phyloP scores from a whole-genome alignment of 1,140 invertebrate species.

The Euborellia annulipes region DNA sequence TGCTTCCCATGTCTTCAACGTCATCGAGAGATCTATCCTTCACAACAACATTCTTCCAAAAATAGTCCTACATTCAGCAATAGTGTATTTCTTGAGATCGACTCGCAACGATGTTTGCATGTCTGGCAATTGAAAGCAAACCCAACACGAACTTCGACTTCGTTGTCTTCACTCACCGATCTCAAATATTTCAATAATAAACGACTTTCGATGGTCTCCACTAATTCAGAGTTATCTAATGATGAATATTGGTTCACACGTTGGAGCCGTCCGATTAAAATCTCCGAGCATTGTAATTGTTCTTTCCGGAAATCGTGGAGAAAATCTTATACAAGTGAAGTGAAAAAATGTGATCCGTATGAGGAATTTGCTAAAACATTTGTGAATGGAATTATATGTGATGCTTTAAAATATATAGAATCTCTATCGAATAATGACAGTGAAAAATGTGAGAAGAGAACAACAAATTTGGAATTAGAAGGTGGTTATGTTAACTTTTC shows the following conservation, averaged over 20 bases:
- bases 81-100: not conserved
- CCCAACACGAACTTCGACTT: not conserved
- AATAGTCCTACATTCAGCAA: not conserved
- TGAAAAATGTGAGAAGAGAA: too few relatives aligned
- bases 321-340: too few relatives aligned
- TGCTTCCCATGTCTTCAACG: constrained; percentile 3
- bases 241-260: constrained; percentile 7
- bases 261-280: constrained; percentile 3
- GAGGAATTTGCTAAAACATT: too few relatives aligned
- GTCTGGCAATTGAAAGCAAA: not conserved
- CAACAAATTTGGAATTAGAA: too few relatives aligned
- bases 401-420: too few relatives aligned
- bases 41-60: too few relatives aligned
- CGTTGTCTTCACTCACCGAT: too few relatives aligned
- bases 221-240: constrained; percentile 1
- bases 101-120: not conserved
- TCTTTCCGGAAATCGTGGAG: constrained; percentile 6
- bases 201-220: not conserved
- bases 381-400: too few relatives aligned
- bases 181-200: not conserved
- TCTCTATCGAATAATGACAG: too few relatives aligned
- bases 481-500: too few relatives aligned
- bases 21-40: not conserved
- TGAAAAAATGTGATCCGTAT: too few relatives aligned
- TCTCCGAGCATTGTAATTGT: constrained; percentile 1